These are phyloP conservation scores for Barypeithes pellucidus DNA, from an alignment of 2,888 invertebrate genomes.

Conservation along the genomic window DNA sequence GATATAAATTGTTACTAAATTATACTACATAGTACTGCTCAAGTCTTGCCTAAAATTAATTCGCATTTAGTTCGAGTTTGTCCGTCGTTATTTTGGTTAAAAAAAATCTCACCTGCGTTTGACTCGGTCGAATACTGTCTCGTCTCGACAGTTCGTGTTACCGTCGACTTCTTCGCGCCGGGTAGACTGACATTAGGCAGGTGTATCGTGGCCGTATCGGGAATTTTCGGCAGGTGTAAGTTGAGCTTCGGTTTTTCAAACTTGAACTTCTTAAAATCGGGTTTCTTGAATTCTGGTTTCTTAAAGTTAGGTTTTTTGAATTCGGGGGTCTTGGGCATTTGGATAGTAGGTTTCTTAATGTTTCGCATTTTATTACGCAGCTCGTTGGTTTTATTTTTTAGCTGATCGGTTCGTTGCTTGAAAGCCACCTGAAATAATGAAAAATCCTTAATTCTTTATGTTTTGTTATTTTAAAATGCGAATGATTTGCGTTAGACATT, in stretches of 20 bases:
- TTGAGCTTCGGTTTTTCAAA: constrained; percentile 76
- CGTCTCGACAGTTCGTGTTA: constrained; percentile 67
- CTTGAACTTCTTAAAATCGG: constrained; percentile 73
- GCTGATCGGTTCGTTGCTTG: constrained; percentile 72
- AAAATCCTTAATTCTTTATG: too few species aligned
- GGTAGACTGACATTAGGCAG: constrained; percentile 74
- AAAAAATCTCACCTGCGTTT: constrained; percentile 68
- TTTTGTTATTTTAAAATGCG: too few species aligned
- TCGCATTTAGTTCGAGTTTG: background rate
- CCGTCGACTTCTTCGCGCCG: constrained; percentile 52
- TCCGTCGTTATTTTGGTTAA: too few species aligned
- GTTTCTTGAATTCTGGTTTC: constrained; percentile 68
- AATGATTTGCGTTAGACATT: too few species aligned
- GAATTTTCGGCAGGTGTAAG: constrained; percentile 72
- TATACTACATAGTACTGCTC: too few species aligned
- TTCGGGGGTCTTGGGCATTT: constrained; percentile 75
- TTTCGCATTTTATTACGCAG: constrained; percentile 75
- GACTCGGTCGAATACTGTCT: constrained; percentile 72
- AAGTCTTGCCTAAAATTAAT: too few species aligned
- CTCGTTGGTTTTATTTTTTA: constrained; percentile 73
- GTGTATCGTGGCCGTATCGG: constrained; percentile 76
- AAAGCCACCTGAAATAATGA: constrained; percentile 55
- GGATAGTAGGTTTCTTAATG: constrained; percentile 73
- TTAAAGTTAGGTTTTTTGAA: constrained; percentile 69
- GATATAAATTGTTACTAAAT: too few species aligned